phyloP scores from a whole-genome alignment of 2,797 vertebrate genomes.

The Muscicapa comitata region DNA sequence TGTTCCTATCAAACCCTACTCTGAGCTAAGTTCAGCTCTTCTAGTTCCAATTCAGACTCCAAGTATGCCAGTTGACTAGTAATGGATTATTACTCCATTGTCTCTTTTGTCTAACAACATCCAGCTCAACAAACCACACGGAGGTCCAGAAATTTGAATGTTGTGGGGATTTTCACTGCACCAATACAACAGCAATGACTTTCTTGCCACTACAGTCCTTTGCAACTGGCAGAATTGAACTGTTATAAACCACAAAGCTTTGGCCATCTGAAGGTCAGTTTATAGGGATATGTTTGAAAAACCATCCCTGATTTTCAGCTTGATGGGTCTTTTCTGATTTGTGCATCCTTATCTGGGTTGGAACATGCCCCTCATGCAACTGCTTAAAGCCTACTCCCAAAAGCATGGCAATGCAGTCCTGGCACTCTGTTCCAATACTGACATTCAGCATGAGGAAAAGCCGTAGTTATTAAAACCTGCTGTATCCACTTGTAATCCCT shows the following conservation, averaged over 20 bases:
- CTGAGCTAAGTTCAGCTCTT: not conserved
- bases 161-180: not conserved
- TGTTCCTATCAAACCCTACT: not conserved
- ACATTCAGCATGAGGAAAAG: not conserved
- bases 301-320: not conserved
- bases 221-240: not conserved
- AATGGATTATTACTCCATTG: not conserved
- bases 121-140: not conserved
- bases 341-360: not conserved
- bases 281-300: not conserved
- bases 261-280: not conserved
- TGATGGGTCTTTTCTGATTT: not conserved
- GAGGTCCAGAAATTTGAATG: not conserved
- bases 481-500: not conserved
- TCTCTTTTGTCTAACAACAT: not conserved
- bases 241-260: not conserved
- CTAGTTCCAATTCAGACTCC: not conserved
- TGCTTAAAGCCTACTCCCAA: not conserved
- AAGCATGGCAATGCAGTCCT: not conserved
- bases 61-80: not conserved
- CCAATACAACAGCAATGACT: not conserved
- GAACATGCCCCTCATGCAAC: not conserved
- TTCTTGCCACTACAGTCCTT: not conserved
- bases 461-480: conserved; percentile 1
- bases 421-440: not conserved